Conservation (phyloP, 2,113 vertebrate species). For the Tyrannus savana region DNA sequence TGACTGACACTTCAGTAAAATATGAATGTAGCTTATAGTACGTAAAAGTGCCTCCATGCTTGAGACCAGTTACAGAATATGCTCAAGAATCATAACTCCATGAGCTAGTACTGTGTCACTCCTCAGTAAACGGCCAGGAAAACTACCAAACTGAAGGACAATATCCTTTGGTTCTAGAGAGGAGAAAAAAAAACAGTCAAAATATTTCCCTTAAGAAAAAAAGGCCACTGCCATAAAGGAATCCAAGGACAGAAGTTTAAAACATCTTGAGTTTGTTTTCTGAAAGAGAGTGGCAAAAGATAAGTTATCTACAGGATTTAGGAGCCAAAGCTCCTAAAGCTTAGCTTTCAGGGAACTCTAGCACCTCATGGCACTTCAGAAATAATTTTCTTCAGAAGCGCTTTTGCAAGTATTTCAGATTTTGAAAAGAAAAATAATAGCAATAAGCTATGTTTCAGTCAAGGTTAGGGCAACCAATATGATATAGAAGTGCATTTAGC, state of each 20-base stretch:
- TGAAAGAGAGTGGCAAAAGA: not conserved
- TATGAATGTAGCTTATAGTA: not conserved
- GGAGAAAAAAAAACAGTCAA: not conserved
- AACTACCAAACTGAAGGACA: not conserved
- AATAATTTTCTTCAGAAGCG: not conserved
- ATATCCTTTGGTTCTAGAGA: not conserved
- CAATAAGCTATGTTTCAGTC: not conserved
- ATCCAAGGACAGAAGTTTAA: not conserved
- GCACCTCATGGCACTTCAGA: not conserved
- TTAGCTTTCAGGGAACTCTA: not conserved
- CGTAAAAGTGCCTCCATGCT: not conserved
- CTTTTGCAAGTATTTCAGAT: not conserved
- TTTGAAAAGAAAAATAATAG: not conserved
- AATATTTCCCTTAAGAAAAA: not conserved
- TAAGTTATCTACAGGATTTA: not conserved
- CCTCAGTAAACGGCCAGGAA: not conserved
- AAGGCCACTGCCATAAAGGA: not conserved
- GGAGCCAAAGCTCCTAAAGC: not conserved
- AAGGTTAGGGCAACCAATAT: not conserved
- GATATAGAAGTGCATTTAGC: not conserved
- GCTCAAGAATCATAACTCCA: not conserved
- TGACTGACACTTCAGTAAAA: not conserved
- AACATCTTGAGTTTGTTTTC: not conserved
- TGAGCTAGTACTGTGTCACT: not conserved
- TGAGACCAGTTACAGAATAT: not conserved